A percentile compares a stretch with the other conserved stretches of the same genome.
Evolutionary conservation across 2,888 invertebrate genomes (phyloP).

Genomic region (Agonopterix arenella): DNA sequence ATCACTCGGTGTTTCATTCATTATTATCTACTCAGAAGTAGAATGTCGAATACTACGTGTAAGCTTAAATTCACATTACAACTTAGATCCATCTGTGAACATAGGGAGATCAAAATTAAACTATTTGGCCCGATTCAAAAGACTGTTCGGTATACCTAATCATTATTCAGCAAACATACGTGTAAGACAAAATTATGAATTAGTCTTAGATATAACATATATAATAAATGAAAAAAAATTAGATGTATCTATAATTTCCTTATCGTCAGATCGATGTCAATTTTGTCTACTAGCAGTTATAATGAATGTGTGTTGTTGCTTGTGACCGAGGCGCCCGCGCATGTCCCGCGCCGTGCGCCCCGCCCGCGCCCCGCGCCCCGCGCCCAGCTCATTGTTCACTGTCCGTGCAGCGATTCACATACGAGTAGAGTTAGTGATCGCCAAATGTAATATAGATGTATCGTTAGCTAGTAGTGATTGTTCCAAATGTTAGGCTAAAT

Average conservation of each 20-base stretch:
- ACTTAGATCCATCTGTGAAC: slow-evolving; percentile 62
- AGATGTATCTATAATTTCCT: slow-evolving; percentile 41
- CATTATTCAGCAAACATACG: slow-evolving; percentile 58
- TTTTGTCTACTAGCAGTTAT: slow-evolving; percentile 43
- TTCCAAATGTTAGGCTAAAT: slow-evolving; percentile 74
- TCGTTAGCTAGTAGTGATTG: slow-evolving; percentile 72
- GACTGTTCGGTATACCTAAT: slow-evolving; percentile 83
- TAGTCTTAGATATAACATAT: slow-evolving; percentile 53
- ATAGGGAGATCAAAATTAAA: slow-evolving; percentile 73
- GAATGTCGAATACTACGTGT: slow-evolving; percentile 36
- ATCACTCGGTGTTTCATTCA: slow-evolving; percentile 14
- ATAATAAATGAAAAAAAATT: slow-evolving; percentile 30
- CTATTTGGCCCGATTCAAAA: slow-evolving; percentile 82
- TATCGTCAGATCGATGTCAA: slow-evolving; percentile 53
- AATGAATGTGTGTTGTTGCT: slow-evolving; percentile 44
- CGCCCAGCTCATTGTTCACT: slow-evolving; percentile 26
- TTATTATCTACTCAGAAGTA: slow-evolving; percentile 21
- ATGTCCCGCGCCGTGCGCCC: background rate
- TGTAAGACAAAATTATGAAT: slow-evolving; percentile 49
- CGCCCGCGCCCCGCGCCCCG: slow-evolving; percentile 14
- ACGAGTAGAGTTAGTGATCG: slow-evolving; percentile 68
- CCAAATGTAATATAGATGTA: slow-evolving; percentile 74
- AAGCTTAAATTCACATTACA: slow-evolving; percentile 43
- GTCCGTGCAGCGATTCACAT: slow-evolving; percentile 51
- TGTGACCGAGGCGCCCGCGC: slow-evolving; percentile 6